These are phyloP conservation scores for Centropus bengalensis DNA, from an alignment of 2,113 vertebrate genomes.

Conservation along the genomic window DNA sequence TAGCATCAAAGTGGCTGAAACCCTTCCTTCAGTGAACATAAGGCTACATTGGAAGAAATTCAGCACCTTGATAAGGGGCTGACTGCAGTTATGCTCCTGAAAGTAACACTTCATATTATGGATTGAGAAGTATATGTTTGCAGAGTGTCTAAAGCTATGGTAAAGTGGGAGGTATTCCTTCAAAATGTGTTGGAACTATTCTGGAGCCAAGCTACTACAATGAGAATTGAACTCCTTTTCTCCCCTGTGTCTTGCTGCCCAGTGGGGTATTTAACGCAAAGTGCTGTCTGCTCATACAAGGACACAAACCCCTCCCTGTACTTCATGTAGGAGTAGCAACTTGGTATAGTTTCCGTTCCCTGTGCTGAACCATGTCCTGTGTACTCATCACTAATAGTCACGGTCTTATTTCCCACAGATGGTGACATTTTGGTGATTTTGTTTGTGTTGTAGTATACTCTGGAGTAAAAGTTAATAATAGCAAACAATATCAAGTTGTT, in stretches of 20 bases:
- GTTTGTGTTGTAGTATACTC: background rate
- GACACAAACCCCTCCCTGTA: background rate
- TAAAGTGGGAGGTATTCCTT: background rate
- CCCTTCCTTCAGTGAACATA: background rate
- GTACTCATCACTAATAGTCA: rapidly evolving
- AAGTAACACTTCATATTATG: background rate
- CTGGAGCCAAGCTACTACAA: background rate
- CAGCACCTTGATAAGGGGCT: background rate
- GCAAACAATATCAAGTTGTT: background rate
- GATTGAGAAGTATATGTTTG: background rate
- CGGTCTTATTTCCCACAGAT: background rate
- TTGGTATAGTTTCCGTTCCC: background rate
- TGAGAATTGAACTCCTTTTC: background rate
- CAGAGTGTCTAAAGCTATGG: background rate
- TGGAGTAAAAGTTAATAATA: background rate
- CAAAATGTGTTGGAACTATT: background rate
- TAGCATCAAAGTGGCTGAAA: background rate
- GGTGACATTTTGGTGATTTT: background rate
- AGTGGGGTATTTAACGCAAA: background rate
- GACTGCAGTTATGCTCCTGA: background rate
- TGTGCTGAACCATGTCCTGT: background rate
- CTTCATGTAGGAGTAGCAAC: background rate
- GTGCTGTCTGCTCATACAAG: background rate
- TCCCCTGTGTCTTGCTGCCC: background rate
- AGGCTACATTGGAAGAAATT: background rate